A percentile compares a stretch with the other conserved stretches of the same genome.
These are phyloP conservation scores for Pantelozetes paolii DNA, from an alignment of 2,888 invertebrate species.

Conservation along the genomic window DNA sequence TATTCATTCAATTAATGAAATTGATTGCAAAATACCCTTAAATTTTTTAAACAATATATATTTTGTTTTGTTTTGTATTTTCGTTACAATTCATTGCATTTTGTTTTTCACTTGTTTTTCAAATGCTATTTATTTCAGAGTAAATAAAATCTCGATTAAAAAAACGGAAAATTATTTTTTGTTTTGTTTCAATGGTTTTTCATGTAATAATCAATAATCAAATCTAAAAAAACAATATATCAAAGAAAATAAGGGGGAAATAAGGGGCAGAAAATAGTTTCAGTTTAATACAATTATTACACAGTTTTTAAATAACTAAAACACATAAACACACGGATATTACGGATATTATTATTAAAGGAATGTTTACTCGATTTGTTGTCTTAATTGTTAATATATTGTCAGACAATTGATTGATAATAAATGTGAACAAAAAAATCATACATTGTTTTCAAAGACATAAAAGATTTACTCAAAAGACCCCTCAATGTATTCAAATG, in stretches of 20 bases:
- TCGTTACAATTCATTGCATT: conserved; percentile 12
- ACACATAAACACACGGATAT: too few relatives aligned
- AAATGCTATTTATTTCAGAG: too few relatives aligned
- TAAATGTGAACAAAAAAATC: not conserved
- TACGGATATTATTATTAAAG: too few relatives aligned
- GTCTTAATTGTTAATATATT: too few relatives aligned
- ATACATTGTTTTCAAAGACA: not conserved
- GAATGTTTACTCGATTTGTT: too few relatives aligned
- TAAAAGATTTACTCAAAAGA: too few relatives aligned
- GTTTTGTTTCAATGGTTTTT: too few relatives aligned
- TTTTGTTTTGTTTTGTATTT: not conserved
- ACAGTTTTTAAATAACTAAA: not conserved
- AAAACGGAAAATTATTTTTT: too few relatives aligned
- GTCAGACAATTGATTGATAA: too few relatives aligned
- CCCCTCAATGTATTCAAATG: too few relatives aligned
- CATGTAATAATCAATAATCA: too few relatives aligned
- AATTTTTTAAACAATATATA: not conserved
- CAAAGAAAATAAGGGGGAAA: not conserved
- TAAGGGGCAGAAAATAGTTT: not conserved
- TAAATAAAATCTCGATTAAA: too few relatives aligned
- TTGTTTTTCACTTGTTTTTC: not conserved
- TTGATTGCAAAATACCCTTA: conserved; percentile 14
- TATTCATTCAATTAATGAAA: not conserved
- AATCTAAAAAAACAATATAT: not conserved
- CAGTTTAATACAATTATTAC: not conserved